Percentiles rank a stretch among this genome's conserved stretches.
These are phyloP conservation scores for Metellina segmentata DNA, from an alignment of 2,888 invertebrate genomes.

Conservation along the genomic window DNA sequence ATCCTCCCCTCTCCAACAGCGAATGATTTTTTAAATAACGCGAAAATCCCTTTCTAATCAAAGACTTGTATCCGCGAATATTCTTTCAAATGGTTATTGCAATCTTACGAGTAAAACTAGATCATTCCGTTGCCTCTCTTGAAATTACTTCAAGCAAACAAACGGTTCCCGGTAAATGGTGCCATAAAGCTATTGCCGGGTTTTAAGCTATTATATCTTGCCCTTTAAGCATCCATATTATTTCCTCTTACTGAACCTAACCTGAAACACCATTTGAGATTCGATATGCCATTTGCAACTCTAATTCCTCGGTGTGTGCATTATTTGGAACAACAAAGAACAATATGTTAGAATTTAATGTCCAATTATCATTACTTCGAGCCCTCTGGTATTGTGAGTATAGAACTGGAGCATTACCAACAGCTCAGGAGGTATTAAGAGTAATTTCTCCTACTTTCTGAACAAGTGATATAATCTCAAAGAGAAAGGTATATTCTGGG, in stretches of 20 bases:
- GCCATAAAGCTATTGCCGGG: conserved; percentile 1
- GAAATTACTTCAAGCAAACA: conserved; percentile 21
- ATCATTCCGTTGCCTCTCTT: neutral
- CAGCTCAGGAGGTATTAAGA: too few relatives aligned
- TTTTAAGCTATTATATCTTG: neutral
- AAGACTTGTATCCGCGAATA: neutral
- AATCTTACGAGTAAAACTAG: neutral
- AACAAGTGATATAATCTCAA: too few relatives aligned
- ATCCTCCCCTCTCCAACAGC: neutral
- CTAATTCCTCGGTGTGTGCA: neutral
- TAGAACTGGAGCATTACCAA: too few relatives aligned
- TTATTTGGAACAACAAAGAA: neutral
- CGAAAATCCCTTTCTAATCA: neutral
- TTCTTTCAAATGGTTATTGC: conserved; percentile 1
- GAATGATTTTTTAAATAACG: neutral
- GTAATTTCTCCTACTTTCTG: too few relatives aligned
- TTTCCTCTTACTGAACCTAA: neutral
- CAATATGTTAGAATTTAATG: neutral
- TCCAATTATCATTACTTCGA: neutral
- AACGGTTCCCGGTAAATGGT: conserved; percentile 11
- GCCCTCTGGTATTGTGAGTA: neutral
- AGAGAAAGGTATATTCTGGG: too few relatives aligned
- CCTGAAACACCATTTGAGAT: neutral
- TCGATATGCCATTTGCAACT: neutral
- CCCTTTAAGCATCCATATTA: neutral